Percentiles rank a stretch among this genome's conserved stretches.
Evolutionary conservation across 2,797 vertebrate genomes (phyloP).

Genomic region (Denticeps clupeoides): DNA sequence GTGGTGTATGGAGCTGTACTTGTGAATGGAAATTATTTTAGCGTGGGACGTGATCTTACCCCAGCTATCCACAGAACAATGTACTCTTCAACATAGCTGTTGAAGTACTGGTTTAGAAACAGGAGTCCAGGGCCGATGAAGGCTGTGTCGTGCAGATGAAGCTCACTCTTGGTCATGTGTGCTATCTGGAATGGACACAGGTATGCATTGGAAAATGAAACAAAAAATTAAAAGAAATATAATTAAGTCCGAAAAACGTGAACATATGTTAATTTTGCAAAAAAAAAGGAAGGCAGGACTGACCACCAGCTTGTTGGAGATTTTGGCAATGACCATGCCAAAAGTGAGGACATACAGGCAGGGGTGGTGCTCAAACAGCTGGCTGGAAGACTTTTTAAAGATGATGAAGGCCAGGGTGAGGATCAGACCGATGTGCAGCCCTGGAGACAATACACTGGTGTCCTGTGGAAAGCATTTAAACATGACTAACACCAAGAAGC

Average conservation of each 20-base stretch:
- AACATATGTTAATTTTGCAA: not conserved
- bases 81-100: constrained; percentile 86
- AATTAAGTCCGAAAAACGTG: not conserved
- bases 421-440: constrained; percentile 81
- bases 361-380: constrained; percentile 82
- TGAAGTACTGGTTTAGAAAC: constrained; percentile 96
- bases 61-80: constrained; percentile 86
- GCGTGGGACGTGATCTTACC: constrained; percentile 65
- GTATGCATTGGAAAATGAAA: not conserved
- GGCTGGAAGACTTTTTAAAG: constrained; percentile 87
- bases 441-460: constrained; percentile 89
- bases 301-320: constrained; percentile 95
- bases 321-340: constrained; percentile 84
- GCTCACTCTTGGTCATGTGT: constrained; percentile 96
- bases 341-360: constrained; percentile 87
- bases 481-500: not conserved
- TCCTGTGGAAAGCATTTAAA: constrained; percentile 56
- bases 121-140: constrained; percentile 91
- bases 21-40: no score
- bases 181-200: no score
- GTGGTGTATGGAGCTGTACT: not conserved
- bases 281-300: constrained; percentile 11
- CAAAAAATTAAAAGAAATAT: not conserved
- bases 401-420: constrained; percentile 84
- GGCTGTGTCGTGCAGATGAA: constrained; percentile 80